Evolutionary conservation across 2,113 vertebrate species (phyloP).

Genomic region (Cinclus cinclus): DNA sequence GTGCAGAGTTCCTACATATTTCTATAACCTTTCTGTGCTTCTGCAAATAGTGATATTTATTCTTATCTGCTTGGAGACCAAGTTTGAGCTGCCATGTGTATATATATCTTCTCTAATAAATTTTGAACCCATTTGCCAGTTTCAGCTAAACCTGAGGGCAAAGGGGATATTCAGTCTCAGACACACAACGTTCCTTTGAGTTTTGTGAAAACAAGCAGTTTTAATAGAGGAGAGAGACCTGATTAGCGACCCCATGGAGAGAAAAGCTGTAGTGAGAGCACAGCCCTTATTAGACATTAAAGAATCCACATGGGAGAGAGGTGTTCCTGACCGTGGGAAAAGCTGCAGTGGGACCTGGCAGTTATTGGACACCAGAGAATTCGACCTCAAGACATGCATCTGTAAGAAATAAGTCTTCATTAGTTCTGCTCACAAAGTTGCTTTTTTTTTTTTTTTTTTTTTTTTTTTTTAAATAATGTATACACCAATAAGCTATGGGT

Average conservation of each 20-base stretch:
- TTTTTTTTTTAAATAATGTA: neutral
- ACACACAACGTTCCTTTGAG: neutral
- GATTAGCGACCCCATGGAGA: slow-evolving; percentile 64
- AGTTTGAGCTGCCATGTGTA: neutral
- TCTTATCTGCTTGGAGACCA: neutral
- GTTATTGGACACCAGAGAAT: slow-evolving; percentile 52
- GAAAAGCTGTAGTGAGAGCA: slow-evolving; percentile 50
- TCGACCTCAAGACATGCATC: slow-evolving; percentile 35
- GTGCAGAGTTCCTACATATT: neutral
- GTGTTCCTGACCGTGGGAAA: slow-evolving; percentile 69
- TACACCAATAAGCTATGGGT: neutral
- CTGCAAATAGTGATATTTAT: neutral
- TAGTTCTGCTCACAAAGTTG: slow-evolving; percentile 21
- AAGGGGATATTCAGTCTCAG: neutral
- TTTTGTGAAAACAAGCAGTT: slow-evolving; percentile 29
- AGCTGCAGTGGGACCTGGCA: slow-evolving; percentile 60
- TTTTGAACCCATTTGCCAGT: neutral
- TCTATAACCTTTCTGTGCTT: neutral
- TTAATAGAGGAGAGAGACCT: slow-evolving; percentile 52
- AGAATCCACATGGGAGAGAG: slow-evolving; percentile 67
- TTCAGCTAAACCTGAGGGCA: neutral
- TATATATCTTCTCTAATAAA: neutral
- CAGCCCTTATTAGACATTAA: slow-evolving; percentile 69
- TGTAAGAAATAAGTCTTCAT: slow-evolving; percentile 47
- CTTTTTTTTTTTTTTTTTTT: neutral